Evolutionary conservation across 2,888 invertebrate genomes (phyloP), one percentile per base, ranked within the genome.

Genomic region (Xylocampa areola): DNA sequence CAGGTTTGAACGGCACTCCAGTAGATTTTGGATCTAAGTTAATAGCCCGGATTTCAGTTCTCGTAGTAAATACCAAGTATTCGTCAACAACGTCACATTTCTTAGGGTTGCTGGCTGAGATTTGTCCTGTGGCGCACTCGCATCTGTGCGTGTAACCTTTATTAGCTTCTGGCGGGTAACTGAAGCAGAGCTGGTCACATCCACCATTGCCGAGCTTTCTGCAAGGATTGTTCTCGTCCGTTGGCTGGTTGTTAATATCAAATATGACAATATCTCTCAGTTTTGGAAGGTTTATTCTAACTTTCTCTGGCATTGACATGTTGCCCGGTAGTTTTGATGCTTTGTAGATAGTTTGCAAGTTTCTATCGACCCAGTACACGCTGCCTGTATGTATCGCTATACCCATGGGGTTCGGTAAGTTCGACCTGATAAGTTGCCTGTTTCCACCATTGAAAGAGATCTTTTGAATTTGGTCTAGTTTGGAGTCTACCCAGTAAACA

Each of bases 401-500:
- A 10, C 98, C 99, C 96, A 98, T 98, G 0, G 98, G 98, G 82
- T 98, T 98, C 0, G 99, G 98, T 11, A 98, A 90, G 81, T 98
- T 98, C 1, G 97, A 95, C 36, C 98, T 95, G 36, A 99, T 97
- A 4, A 98, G 95, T 82, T 97, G 97, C 62, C 97, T 94, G 78
- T 96, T 97, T 1, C 96, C 97, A 0, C 98, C 98, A 23, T 94
- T 96, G 85, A 96, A 97, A 0, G 97, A 96, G n/a, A 98, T 96
- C 86, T 97, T 97, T 84, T 99, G 99, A 52, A 99, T 98, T 77
- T 96, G 97, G 83, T 99, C 99, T 21, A 98, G 94, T 84, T 97
- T 97, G 0, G 98, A 97, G 86, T 99, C 99, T 0, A 98, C 98
- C 99, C 99, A 99, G 87, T 98, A 99, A 0, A 99, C 97, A 84